A percentile compares a stretch with the other conserved stretches of the same genome.
Conservation (phyloP, 1,140 invertebrate genomes). For the Saccostrea echinata region DNA sequence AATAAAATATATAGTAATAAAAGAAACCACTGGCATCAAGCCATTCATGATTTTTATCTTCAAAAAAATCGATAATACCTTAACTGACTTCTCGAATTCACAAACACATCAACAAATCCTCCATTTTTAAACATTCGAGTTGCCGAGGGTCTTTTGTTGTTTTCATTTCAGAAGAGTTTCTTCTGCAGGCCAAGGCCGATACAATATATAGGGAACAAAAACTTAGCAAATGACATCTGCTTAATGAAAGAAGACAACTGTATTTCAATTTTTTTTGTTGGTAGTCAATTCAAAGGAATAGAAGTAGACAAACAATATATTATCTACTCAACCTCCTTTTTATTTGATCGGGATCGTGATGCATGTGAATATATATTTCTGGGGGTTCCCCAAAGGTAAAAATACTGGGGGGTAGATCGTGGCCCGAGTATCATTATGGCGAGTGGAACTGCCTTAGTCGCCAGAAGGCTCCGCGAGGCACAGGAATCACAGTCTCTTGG, state of each 20-base stretch:
- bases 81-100: not conserved
- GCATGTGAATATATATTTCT: too few relatives aligned
- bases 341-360: not conserved
- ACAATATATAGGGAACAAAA: too few relatives aligned
- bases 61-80: not conserved
- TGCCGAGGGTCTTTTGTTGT: constrained; percentile 15
- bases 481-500: constrained; percentile 60
- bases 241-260: too few relatives aligned
- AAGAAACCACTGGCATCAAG: too few relatives aligned
- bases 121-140: constrained; percentile 29
- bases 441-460: constrained; percentile 57
- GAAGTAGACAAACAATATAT: too few relatives aligned
- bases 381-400: not conserved
- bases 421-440: not conserved
- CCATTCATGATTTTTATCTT: too few relatives aligned
- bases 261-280: too few relatives aligned
- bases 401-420: not conserved
- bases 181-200: not conserved
- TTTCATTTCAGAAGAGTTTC: constrained; percentile 16
- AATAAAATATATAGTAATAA: too few relatives aligned
- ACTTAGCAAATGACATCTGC: too few relatives aligned
- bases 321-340: not conserved
- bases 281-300: too few relatives aligned
- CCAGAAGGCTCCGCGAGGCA: constrained; percentile 56
- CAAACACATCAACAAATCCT: not conserved